These are phyloP conservation scores for Colinus virginianus DNA, from an alignment of 2,113 vertebrate species.

Conservation along the genomic window DNA sequence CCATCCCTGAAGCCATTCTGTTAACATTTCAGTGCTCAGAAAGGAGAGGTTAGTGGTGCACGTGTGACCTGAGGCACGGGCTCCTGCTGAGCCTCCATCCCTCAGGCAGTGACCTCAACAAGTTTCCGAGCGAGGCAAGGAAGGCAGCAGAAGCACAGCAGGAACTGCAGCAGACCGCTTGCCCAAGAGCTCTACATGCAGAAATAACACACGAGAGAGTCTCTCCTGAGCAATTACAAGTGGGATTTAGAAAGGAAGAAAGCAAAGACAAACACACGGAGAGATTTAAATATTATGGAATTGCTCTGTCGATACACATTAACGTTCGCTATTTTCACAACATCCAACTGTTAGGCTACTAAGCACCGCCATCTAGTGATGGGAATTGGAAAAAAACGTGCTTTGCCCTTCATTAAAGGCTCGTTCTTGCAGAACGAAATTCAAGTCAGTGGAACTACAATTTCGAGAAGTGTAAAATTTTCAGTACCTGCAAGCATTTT, in stretches of 20 bases:
- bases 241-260: not conserved
- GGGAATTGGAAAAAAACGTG: not conserved
- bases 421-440: not conserved
- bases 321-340: not conserved
- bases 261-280: not conserved
- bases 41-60: not conserved
- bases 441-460: not conserved
- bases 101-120: not conserved
- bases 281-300: not conserved
- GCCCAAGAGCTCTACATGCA: not conserved
- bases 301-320: not conserved
- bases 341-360: not conserved
- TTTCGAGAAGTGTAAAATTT: not conserved
- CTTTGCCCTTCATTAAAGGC: not conserved
- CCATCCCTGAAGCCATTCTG: not conserved
- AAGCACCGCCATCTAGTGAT: constrained; percentile 57
- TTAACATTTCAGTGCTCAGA: not conserved
- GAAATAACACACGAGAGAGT: not conserved
- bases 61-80: not conserved
- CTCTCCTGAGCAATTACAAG: not conserved
- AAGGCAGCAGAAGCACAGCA: not conserved
- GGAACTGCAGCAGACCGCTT: not conserved
- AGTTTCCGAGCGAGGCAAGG: not conserved
- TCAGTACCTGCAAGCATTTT: not conserved
- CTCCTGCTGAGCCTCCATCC: not conserved